phyloP scores from a whole-genome alignment of 2,797 vertebrate species.

The Aphelocoma californica region DNA sequence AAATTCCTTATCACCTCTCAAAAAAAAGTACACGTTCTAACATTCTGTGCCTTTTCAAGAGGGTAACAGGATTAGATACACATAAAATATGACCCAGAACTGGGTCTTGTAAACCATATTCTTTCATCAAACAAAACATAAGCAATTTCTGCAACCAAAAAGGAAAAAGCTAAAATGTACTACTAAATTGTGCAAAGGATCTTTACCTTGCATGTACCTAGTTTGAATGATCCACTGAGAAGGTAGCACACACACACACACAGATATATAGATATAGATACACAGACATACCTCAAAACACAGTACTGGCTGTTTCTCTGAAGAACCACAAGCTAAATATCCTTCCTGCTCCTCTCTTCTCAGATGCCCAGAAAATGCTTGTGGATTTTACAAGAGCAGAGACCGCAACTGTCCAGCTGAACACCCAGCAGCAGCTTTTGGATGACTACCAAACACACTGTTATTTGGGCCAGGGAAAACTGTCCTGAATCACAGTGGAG shows the following conservation, averaged over 20 bases:
- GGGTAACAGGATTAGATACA: neutral
- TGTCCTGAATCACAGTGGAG: rapidly evolving
- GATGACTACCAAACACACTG: neutral
- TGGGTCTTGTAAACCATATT: neutral
- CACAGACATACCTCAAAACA: neutral
- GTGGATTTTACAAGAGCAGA: neutral
- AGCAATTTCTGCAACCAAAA: neutral
- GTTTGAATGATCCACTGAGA: neutral
- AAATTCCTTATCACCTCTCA: neutral
- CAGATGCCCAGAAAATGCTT: neutral
- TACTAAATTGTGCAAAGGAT: neutral
- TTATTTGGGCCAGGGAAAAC: neutral
- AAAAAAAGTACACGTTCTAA: neutral
- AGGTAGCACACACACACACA: neutral
- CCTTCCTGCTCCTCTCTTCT: neutral
- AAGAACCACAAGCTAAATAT: neutral
- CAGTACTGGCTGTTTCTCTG: neutral
- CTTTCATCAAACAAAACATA: neutral
- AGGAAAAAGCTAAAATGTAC: neutral
- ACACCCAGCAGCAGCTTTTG: neutral
- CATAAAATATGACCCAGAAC: neutral
- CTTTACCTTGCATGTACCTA: neutral
- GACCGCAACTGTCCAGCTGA: neutral
- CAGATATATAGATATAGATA: rapidly evolving
- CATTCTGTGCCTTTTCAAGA: neutral